phyloP scores from a whole-genome alignment of 1,140 invertebrate genomes.

The Scaptomyza pallida region DNA sequence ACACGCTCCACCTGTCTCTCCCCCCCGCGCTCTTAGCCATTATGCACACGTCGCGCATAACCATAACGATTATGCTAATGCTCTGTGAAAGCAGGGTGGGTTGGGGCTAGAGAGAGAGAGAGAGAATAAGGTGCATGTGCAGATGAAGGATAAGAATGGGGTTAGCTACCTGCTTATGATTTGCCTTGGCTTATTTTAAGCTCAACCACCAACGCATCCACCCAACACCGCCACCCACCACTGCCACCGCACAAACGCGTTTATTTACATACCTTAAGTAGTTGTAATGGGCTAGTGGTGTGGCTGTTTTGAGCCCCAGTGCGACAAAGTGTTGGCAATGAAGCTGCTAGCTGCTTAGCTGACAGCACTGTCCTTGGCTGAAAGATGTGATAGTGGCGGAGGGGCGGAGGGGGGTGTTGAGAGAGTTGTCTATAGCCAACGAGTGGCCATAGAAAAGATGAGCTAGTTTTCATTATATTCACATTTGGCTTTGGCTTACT shows the following conservation, averaged over 20 bases:
- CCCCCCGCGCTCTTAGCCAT: constrained; percentile 46
- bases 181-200: constrained; percentile 79
- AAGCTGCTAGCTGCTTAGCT: constrained; percentile 30
- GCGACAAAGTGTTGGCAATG: constrained; percentile 77
- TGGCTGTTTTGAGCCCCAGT: constrained; percentile 14
- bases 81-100: constrained; percentile 21
- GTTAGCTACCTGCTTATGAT: constrained; percentile 57
- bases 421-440: constrained; percentile 49
- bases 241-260: constrained; percentile 39
- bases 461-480: constrained; percentile 64
- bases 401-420: constrained; percentile 42
- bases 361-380: too few species aligned
- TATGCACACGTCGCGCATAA: constrained; percentile 81
- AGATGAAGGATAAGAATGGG: constrained; percentile 23
- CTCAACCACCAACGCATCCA: constrained; percentile 12
- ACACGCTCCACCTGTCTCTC: background rate
- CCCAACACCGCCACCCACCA: too few species aligned
- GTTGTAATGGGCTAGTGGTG: constrained; percentile 70
- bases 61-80: constrained; percentile 82
- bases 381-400: too few species aligned
- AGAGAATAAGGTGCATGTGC: background rate
- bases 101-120: too few species aligned
- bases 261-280: constrained; percentile 80
- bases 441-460: constrained; percentile 59
- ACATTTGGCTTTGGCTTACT: constrained; percentile 49